These are phyloP conservation scores for Drosophila eugracilis DNA, from an alignment of 1,140 invertebrate species.

Conservation along the genomic window DNA sequence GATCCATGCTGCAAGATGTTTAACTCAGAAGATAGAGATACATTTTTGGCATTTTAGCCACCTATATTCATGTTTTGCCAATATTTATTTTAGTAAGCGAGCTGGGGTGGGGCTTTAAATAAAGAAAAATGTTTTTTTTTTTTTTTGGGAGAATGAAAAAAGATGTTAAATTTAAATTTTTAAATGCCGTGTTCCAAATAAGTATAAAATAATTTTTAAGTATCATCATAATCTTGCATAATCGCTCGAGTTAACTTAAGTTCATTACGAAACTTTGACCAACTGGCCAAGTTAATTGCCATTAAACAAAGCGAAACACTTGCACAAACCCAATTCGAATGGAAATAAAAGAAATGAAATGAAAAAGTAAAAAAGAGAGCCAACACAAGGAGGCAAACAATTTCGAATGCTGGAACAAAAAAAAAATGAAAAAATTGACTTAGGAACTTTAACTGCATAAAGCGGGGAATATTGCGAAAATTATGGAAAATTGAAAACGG, in stretches of 20 bases:
- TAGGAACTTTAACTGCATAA: slow-evolving; percentile 35
- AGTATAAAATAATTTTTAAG: neutral
- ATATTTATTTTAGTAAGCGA: too few relatives aligned
- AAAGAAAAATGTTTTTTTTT: too few relatives aligned
- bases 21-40: neutral
- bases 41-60: neutral
- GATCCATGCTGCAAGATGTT: neutral
- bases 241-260: slow-evolving; percentile 2
- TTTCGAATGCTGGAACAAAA: slow-evolving; percentile 18
- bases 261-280: slow-evolving; percentile 19
- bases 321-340: slow-evolving; percentile 51
- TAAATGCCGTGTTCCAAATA: too few relatives aligned
- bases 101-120: too few relatives aligned
- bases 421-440: too few relatives aligned
- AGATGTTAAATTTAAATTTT: too few relatives aligned
- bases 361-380: slow-evolving; percentile 21
- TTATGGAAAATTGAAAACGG: slow-evolving; percentile 9
- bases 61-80: neutral
- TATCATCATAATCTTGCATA: slow-evolving; percentile 2
- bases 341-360: slow-evolving; percentile 25
- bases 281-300: slow-evolving; percentile 35
- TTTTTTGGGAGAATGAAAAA: too few relatives aligned
- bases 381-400: slow-evolving; percentile 25
- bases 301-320: slow-evolving; percentile 51
- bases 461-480: too few relatives aligned